Conservation (phyloP, 2,888 invertebrate species). For the Synergus itoensis region DNA sequence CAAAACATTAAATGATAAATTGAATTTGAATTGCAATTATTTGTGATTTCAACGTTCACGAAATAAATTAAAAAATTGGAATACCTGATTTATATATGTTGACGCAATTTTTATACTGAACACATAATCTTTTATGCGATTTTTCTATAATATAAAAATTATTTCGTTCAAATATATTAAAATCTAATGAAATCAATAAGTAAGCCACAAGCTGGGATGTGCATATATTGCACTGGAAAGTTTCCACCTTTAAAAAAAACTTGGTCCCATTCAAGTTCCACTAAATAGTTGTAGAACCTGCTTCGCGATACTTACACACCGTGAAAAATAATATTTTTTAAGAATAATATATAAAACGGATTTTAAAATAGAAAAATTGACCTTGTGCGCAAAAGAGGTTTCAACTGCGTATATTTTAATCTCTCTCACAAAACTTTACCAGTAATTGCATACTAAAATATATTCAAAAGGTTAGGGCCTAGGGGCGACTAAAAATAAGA, state of each 20-base stretch:
- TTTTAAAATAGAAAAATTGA: neutral
- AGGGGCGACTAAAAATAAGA: neutral
- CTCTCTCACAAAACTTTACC: too few relatives aligned
- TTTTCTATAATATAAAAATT: neutral
- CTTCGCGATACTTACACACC: neutral
- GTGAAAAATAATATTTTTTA: neutral
- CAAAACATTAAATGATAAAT: neutral
- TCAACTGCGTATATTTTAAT: too few relatives aligned
- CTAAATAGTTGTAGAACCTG: neutral
- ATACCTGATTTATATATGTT: too few relatives aligned
- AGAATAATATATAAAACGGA: neutral
- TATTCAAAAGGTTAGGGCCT: neutral
- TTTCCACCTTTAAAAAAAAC: neutral
- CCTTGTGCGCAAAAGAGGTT: neutral
- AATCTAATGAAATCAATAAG: neutral
- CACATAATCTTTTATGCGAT: neutral
- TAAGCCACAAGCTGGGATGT: neutral
- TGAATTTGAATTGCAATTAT: neutral
- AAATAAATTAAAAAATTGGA: too few relatives aligned
- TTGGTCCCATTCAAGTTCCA: neutral
- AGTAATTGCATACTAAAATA: too few relatives aligned
- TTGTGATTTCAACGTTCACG: neutral
- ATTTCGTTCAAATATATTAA: neutral
- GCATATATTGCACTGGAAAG: neutral
- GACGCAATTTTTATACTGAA: neutral